Percentiles rank a stretch among this genome's conserved stretches.
Evolutionary conservation across 2,888 invertebrate species (phyloP).

Genomic region (Eurois occulta): DNA sequence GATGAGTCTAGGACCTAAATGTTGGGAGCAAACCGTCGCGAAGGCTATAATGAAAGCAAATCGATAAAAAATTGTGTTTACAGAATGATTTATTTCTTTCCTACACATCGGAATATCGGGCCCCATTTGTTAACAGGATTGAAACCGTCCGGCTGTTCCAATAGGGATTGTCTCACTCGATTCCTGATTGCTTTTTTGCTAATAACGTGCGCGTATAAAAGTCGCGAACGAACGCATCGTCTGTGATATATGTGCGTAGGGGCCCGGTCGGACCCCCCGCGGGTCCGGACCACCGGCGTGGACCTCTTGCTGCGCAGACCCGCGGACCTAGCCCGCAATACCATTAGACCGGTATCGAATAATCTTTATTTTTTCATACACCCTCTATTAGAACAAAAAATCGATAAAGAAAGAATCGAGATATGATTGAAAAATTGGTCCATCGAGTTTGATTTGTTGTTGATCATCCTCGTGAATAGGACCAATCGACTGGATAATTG

Average conservation of each 20-base stretch:
- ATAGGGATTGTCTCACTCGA: slow-evolving; percentile 63
- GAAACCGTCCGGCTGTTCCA: slow-evolving; percentile 57
- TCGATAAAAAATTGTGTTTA: slow-evolving; percentile 36
- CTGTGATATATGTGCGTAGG: slow-evolving; percentile 64
- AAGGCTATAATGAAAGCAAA: slow-evolving; percentile 37
- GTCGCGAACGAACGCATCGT: slow-evolving; percentile 60
- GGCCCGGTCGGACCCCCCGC: slow-evolving; percentile 39
- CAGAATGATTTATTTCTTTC: slow-evolving; percentile 31
- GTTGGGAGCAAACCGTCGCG: slow-evolving; percentile 22
- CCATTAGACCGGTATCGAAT: slow-evolving; percentile 60
- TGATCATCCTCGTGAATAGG: slow-evolving; percentile 64
- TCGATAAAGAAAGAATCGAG: slow-evolving; percentile 57
- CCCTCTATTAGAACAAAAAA: slow-evolving; percentile 62
- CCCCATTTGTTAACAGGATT: slow-evolving; percentile 59
- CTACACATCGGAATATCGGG: slow-evolving; percentile 21
- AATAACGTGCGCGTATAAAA: slow-evolving; percentile 67
- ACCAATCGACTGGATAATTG: slow-evolving; percentile 69
- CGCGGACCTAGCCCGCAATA: slow-evolving; percentile 44
- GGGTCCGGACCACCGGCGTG: slow-evolving; percentile 73
- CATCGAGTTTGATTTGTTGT: slow-evolving; percentile 65
- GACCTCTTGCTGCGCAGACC: slow-evolving; percentile 70
- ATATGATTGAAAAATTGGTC: slow-evolving; percentile 67
- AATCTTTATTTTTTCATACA: slow-evolving; percentile 65
- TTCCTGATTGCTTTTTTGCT: slow-evolving; percentile 66
- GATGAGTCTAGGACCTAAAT: slow-evolving; percentile 38